Conservation (phyloP, 2,797 vertebrate genomes). For the Notolabrus celidotus region DNA sequence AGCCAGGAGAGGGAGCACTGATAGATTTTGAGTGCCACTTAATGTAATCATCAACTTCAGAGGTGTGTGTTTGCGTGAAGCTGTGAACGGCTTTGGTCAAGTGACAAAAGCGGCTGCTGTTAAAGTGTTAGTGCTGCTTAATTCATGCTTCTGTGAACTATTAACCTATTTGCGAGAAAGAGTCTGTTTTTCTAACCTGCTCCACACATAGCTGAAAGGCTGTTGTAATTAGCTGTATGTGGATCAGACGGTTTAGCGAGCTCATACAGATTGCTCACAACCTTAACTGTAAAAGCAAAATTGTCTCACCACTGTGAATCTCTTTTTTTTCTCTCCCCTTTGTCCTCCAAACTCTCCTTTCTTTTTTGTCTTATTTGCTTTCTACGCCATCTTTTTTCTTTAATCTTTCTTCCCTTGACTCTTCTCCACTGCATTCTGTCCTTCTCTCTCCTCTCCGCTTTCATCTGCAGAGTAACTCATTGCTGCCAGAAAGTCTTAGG, state of each 20-base stretch:
- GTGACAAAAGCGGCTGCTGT: constrained; percentile 69
- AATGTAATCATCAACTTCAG: constrained; percentile 80
- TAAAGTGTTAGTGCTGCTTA: constrained; percentile 66
- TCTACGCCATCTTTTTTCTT: constrained; percentile 7
- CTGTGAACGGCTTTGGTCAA: constrained; percentile 67
- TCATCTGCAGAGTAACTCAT: constrained; percentile 90
- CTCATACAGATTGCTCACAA: constrained; percentile 48
- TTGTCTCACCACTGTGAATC: constrained; percentile 25
- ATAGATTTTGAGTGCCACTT: constrained; percentile 82
- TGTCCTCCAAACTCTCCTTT: constrained; percentile 40
- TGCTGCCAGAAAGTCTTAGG: constrained; percentile 94
- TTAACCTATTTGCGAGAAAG: constrained; percentile 68
- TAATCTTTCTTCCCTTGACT: constrained; percentile 15
- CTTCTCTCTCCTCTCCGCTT: constrained; percentile 9
- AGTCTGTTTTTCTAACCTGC: constrained; percentile 75
- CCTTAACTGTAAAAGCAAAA: constrained; percentile 60
- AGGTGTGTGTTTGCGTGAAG: constrained; percentile 66
- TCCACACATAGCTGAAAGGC: constrained; percentile 47
- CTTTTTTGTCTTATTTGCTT: constrained; percentile 11
- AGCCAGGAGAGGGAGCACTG: constrained; percentile 77
- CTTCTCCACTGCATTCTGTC: constrained; percentile 19
- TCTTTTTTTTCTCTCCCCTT: background rate
- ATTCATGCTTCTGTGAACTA: constrained; percentile 66
- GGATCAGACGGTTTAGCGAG: constrained; percentile 28
- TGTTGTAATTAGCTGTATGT: constrained; percentile 60